phyloP scores from a whole-genome alignment of 1,140 invertebrate genomes.

The Paralvinella palmiformis region DNA sequence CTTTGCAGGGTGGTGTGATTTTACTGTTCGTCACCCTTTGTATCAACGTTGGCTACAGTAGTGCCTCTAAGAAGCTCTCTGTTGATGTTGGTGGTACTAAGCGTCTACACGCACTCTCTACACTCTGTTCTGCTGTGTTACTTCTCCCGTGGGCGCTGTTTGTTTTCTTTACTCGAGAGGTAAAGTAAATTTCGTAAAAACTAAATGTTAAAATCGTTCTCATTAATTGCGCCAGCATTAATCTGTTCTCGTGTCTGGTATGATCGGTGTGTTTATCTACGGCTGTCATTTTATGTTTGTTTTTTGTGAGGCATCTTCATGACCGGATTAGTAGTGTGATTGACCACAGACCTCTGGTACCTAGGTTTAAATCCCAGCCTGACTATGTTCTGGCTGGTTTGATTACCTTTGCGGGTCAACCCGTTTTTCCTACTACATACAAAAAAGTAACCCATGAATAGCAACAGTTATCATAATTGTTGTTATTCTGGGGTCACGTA shows the following conservation, averaged over 20 bases:
- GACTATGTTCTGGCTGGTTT: no score
- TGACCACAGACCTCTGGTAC: no score
- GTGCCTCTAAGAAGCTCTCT: constrained; percentile 50
- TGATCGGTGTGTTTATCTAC: no score
- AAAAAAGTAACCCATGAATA: no score
- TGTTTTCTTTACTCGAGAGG: constrained; percentile 42
- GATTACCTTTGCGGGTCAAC: no score
- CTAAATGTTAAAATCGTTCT: not conserved
- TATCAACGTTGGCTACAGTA: constrained; percentile 46
- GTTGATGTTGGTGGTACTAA: constrained; percentile 55
- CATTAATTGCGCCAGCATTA: not conserved
- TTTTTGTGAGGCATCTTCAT: not conserved
- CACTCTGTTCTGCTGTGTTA: constrained; percentile 43
- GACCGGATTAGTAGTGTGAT: no score
- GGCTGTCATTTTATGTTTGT: not conserved
- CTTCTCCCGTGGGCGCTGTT: constrained; percentile 51
- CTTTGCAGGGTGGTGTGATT: constrained; percentile 50
- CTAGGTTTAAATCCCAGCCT: no score
- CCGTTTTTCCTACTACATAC: no score
- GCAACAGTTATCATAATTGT: no score
- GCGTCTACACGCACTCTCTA: constrained; percentile 50
- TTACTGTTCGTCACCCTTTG: constrained; percentile 50
- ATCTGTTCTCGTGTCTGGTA: no score
- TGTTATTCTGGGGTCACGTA: no score
- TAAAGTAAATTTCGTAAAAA: constrained; percentile 25